Evolutionary conservation across 2,888 invertebrate genomes (phyloP).

Genomic region (Scaptomyza polygonia): DNA sequence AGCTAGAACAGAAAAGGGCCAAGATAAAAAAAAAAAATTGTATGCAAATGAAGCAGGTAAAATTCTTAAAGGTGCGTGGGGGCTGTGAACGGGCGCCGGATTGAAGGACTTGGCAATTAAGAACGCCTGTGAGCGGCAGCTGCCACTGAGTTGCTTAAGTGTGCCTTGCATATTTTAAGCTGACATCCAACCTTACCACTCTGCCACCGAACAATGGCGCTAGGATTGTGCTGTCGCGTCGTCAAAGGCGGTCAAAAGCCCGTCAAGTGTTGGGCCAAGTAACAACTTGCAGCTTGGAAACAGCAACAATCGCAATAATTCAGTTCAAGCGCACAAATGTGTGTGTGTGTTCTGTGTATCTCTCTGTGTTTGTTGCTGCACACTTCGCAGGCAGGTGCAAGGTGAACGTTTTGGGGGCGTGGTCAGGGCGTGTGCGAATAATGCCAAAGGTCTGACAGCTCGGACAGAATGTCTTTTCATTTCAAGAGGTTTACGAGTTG

Average conservation of each 20-base stretch:
- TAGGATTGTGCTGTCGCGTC: slow-evolving; percentile 30
- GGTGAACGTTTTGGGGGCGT: slow-evolving; percentile 48
- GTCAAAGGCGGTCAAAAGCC: slow-evolving; percentile 72
- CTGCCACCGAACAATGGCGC: slow-evolving; percentile 26
- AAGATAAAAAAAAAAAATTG: neutral
- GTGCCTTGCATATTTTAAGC: slow-evolving; percentile 69
- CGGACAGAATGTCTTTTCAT: slow-evolving; percentile 45
- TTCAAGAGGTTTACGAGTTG: slow-evolving; percentile 29
- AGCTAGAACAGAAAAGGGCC: slow-evolving; percentile 9
- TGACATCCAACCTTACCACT: slow-evolving; percentile 5
- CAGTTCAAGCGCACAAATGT: slow-evolving; percentile 68
- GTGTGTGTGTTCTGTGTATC: slow-evolving; percentile 11
- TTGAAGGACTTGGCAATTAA: slow-evolving; percentile 44
- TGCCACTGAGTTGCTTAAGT: slow-evolving; percentile 62
- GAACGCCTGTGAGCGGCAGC: slow-evolving; percentile 47
- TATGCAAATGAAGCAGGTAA: slow-evolving; percentile 24
- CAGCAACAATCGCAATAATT: slow-evolving; percentile 44
- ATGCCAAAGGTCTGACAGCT: slow-evolving; percentile 45
- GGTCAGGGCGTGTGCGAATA: slow-evolving; percentile 45
- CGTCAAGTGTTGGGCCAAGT: slow-evolving; percentile 65
- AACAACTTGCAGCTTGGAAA: slow-evolving; percentile 27
- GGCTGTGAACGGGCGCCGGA: neutral
- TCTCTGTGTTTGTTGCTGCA: slow-evolving; percentile 46
- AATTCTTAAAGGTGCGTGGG: neutral
- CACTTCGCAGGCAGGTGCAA: slow-evolving; percentile 67